Evolutionary conservation across 2,888 invertebrate species (phyloP).

Genomic region (Elmis aenea): DNA sequence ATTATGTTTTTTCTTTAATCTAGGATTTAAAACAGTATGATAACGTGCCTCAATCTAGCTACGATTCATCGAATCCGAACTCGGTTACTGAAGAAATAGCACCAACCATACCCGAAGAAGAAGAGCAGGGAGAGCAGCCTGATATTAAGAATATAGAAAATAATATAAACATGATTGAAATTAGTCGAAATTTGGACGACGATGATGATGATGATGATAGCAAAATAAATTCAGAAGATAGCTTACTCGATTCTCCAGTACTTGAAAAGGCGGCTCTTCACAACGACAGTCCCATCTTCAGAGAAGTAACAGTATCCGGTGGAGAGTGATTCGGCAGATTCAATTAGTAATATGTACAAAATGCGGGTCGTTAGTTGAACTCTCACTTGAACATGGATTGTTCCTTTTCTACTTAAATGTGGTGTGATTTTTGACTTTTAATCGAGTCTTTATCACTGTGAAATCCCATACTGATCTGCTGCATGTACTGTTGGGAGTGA

Average conservation of each 20-base stretch:
- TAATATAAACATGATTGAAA: slow-evolving; percentile 36
- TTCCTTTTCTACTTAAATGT: slow-evolving; percentile 19
- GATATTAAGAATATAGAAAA: slow-evolving; percentile 30
- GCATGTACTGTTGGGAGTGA: slow-evolving; percentile 18
- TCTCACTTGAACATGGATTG: slow-evolving; percentile 19
- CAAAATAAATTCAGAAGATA: slow-evolving; percentile 29
- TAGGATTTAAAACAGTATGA: slow-evolving; percentile 37
- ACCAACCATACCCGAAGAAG: slow-evolving; percentile 42
- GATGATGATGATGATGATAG: slow-evolving; percentile 24
- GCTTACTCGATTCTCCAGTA: slow-evolving; percentile 45
- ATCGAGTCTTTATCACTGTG: too few species aligned
- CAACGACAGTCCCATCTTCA: slow-evolving; percentile 46
- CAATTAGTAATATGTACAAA: slow-evolving; percentile 15
- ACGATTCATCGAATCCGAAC: slow-evolving; percentile 26
- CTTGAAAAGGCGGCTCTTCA: slow-evolving; percentile 44
- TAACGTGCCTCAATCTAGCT: slow-evolving; percentile 21
- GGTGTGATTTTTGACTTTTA: slow-evolving; percentile 17
- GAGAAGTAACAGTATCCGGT: slow-evolving; percentile 52
- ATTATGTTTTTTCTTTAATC: slow-evolving; percentile 13
- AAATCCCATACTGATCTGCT: slow-evolving; percentile 15
- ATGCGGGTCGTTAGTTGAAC: slow-evolving; percentile 22
- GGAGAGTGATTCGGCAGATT: slow-evolving; percentile 43
- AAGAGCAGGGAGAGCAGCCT: slow-evolving; percentile 30
- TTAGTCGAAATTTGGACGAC: slow-evolving; percentile 30
- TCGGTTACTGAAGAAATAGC: slow-evolving; percentile 38